These are phyloP conservation scores for Dascyllus trimaculatus DNA, from an alignment of 2,113 vertebrate genomes.

Conservation along the genomic window DNA sequence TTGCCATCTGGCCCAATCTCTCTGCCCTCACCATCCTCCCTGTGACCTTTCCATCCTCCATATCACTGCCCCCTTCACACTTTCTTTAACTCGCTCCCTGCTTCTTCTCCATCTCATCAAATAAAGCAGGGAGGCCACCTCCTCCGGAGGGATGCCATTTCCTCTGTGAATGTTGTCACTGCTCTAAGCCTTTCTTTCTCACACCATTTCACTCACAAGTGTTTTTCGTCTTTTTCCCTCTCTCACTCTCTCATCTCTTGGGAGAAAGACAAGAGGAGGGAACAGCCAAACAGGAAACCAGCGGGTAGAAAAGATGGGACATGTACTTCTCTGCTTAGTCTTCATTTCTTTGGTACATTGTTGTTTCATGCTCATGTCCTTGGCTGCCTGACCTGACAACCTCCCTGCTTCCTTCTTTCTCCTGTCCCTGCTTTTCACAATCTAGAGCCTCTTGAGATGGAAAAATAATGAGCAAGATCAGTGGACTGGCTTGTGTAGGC, in stretches of 20 bases:
- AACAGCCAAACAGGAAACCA: slow-evolving; percentile 27
- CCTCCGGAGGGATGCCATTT: slow-evolving; percentile 69
- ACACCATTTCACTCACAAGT: slow-evolving; percentile 75
- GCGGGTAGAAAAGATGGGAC: slow-evolving; percentile 23
- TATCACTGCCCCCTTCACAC: slow-evolving; percentile 42
- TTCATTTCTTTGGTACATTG: slow-evolving; percentile 2
- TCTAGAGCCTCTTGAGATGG: slow-evolving; percentile 9
- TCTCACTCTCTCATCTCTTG: slow-evolving; percentile 38
- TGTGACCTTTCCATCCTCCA: slow-evolving; percentile 62
- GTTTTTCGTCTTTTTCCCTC: slow-evolving; percentile 41
- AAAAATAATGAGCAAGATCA: slow-evolving; percentile 12
- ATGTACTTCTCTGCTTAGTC: background rate
- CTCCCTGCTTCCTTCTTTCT: background rate
- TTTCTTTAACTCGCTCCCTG: slow-evolving; percentile 37
- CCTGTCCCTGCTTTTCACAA: background rate
- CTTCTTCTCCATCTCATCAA: slow-evolving; percentile 58
- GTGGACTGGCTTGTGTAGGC: background rate
- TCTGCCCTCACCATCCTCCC: slow-evolving; percentile 29
- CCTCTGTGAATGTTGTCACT: slow-evolving; percentile 58
- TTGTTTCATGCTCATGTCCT: slow-evolving; percentile 44
- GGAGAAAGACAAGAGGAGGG: slow-evolving; percentile 30
- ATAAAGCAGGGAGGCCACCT: slow-evolving; percentile 38
- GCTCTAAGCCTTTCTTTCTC: slow-evolving; percentile 66
- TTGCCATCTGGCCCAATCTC: slow-evolving; percentile 28
- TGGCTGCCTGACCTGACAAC: slow-evolving; percentile 46